Percentiles rank a stretch among this genome's conserved stretches.
Conservation (phyloP, 1,140 invertebrate genomes). For the Panonychus citri region DNA sequence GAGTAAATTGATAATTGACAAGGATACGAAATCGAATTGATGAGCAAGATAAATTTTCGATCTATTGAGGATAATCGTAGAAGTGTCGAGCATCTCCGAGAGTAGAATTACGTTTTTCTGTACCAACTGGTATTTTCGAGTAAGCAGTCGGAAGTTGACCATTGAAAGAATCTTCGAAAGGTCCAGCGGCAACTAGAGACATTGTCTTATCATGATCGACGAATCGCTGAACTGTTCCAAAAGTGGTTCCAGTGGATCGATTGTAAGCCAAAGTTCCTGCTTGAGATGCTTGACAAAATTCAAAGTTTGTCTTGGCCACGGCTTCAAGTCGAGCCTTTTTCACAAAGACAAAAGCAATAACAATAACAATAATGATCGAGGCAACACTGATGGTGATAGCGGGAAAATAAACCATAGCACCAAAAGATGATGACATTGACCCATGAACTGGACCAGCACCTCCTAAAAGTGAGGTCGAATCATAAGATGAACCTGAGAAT, state of each 20-base stretch:
- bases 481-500: not conserved
- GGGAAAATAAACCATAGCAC: not conserved
- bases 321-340: not conserved
- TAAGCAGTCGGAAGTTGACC: not conserved
- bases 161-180: not conserved
- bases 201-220: conserved; percentile 7
- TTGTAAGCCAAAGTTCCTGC: not conserved
- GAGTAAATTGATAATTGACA: too few relatives aligned
- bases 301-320: not conserved
- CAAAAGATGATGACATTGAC: not conserved
- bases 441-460: not conserved
- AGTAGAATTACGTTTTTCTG: not conserved
- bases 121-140: not conserved
- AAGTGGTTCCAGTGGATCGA: conserved; percentile 1
- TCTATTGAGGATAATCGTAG: not conserved
- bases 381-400: not conserved
- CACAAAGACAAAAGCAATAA: conserved; percentile 1
- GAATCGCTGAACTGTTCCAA: conserved; percentile 9
- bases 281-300: not conserved
- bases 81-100: not conserved
- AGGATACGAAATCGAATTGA: too few relatives aligned
- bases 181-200: too few relatives aligned
- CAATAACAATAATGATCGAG: not conserved
- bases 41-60: too few relatives aligned
- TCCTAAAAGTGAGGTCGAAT: not conserved